Conservation (phyloP, 2,797 vertebrate species). For the Lagocephalus sceleratus region DNA sequence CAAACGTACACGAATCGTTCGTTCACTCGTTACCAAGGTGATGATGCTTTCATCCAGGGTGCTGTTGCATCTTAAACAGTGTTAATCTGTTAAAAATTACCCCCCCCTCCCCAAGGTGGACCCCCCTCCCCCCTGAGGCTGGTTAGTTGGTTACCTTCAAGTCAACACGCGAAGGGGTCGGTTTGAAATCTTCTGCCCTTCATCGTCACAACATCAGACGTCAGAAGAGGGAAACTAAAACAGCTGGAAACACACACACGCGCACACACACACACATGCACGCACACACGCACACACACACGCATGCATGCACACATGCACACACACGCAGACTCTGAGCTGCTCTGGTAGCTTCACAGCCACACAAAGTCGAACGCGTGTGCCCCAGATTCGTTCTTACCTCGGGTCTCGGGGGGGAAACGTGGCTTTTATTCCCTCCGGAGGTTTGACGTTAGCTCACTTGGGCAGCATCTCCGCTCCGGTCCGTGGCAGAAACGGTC, state of each 20-base stretch:
- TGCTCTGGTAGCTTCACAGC: neutral
- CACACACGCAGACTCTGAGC: constrained; percentile 2
- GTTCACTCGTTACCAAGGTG: no score
- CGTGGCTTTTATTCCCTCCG: constrained; percentile 14
- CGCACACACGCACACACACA: neutral
- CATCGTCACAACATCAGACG: no score
- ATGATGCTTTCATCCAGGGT: no score
- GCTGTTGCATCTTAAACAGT: no score
- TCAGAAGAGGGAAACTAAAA: neutral
- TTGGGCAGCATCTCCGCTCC: constrained; percentile 37
- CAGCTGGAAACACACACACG: neutral
- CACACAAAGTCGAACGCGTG: neutral
- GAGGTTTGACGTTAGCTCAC: constrained; percentile 62
- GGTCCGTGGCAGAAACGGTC: constrained; percentile 22
- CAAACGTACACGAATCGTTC: no score
- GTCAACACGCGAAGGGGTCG: no score
- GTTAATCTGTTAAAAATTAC: no score
- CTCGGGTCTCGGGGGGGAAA: constrained; percentile 17
- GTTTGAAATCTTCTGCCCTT: no score
- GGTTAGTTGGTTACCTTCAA: no score
- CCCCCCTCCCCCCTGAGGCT: no score
- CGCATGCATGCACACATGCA: constrained; percentile 3
- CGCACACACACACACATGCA: neutral
- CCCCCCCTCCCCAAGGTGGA: no score
- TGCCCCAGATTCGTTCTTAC: constrained; percentile 17